A percentile compares a stretch with the other conserved stretches of the same genome.
These are phyloP conservation scores for Papilio machaon DNA, from an alignment of 1,140 invertebrate genomes.

Conservation along the genomic window DNA sequence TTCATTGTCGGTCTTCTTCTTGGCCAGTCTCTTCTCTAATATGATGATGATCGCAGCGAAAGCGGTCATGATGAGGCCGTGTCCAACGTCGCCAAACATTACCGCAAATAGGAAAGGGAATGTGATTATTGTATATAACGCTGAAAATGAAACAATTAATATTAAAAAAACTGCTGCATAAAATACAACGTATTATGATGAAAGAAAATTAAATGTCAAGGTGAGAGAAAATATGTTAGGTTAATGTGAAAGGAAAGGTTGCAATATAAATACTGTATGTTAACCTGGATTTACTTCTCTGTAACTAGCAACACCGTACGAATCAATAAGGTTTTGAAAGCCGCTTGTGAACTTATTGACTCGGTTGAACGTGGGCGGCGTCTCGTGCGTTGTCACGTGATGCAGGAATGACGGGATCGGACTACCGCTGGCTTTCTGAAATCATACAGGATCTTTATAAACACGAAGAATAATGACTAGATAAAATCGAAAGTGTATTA, in stretches of 20 bases:
- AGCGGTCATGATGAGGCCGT: constrained; percentile 86
- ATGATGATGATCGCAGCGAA: constrained; percentile 85
- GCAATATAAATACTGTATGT: not conserved
- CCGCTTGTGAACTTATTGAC: constrained; percentile 92
- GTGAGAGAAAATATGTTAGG: too few relatives aligned
- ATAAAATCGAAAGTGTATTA: not conserved
- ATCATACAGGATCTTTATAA: not conserved
- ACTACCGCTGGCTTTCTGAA: constrained; percentile 91
- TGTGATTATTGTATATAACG: constrained; percentile 88
- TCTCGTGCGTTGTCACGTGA: constrained; percentile 86
- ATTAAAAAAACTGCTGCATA: not conserved
- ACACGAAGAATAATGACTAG: not conserved
- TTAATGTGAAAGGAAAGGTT: not conserved
- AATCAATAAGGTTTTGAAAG: constrained; percentile 92
- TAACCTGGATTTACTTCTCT: constrained; percentile 89
- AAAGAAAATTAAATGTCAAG: not conserved
- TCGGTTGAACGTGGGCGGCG: constrained; percentile 90
- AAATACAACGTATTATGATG: not conserved
- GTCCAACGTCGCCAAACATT: constrained; percentile 90
- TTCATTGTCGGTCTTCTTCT: constrained; percentile 82
- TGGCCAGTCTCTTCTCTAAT: constrained; percentile 83
- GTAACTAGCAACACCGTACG: constrained; percentile 89
- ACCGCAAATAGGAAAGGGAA: constrained; percentile 90
- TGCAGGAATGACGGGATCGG: constrained; percentile 96
- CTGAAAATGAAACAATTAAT: constrained; percentile 52